These are phyloP conservation scores for Mionectes macconnelli DNA, from an alignment of 2,113 vertebrate genomes.

Conservation along the genomic window DNA sequence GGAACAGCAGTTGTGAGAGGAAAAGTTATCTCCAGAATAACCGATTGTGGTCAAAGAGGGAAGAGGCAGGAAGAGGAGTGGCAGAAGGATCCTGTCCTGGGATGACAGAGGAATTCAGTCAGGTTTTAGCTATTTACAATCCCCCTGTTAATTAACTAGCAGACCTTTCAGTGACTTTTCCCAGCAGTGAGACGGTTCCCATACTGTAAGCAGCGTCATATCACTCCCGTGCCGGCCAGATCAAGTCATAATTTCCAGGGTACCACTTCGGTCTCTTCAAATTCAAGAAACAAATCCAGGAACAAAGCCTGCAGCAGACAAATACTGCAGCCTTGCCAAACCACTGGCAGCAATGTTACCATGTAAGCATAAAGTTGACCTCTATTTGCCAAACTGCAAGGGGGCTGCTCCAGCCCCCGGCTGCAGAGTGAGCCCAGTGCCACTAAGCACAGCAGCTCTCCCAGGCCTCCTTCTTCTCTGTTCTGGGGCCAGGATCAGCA, in stretches of 20 bases:
- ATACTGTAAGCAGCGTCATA: background rate
- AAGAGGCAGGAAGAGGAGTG: conserved; percentile 10
- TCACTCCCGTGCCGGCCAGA: background rate
- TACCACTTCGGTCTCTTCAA: conserved; percentile 19
- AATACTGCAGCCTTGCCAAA: background rate
- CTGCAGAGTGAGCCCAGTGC: background rate
- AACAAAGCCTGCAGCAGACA: background rate
- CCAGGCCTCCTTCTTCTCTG: background rate
- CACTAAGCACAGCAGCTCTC: background rate
- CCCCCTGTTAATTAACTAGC: background rate
- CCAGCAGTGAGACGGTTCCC: conserved; percentile 5
- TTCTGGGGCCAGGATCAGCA: conserved; percentile 51
- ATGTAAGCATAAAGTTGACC: background rate
- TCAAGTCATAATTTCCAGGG: background rate
- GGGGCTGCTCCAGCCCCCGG: background rate
- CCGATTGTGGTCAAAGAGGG: accelerated
- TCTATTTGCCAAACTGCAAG: background rate
- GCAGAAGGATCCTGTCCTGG: conserved; percentile 34
- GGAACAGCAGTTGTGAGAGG: background rate
- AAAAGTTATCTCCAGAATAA: background rate
- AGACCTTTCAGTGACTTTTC: conserved; percentile 24
- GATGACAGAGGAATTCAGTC: conserved; percentile 30
- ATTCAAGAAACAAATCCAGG: background rate
- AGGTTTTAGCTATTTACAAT: conserved; percentile 39
- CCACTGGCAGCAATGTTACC: conserved; percentile 7